A percentile compares a stretch with the other conserved stretches of the same genome.
These are phyloP conservation scores for Diploptera punctata DNA, from an alignment of 2,888 invertebrate genomes.

Conservation along the genomic window DNA sequence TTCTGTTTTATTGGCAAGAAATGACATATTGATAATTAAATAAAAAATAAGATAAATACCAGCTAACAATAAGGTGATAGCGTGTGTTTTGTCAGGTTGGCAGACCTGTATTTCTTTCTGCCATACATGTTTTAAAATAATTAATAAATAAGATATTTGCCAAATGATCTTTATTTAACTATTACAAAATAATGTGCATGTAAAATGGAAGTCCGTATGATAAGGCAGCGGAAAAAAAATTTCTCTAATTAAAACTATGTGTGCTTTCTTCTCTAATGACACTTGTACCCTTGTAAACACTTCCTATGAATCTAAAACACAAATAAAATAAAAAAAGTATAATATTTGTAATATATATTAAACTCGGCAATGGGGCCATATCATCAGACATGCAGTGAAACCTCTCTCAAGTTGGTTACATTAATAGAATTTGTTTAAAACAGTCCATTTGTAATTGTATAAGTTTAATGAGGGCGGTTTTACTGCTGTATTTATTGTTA, in stretches of 20 bases:
- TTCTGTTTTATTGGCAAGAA: too few species aligned
- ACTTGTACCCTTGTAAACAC: slow-evolving; percentile 10
- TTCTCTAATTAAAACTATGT: slow-evolving; percentile 13
- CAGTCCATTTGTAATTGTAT: slow-evolving; percentile 29
- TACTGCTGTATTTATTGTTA: slow-evolving; percentile 21
- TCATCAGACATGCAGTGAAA: slow-evolving; percentile 26
- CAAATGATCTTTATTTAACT: neutral
- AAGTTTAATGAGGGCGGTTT: too few species aligned
- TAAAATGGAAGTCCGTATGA: neutral
- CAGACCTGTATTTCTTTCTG: slow-evolving; percentile 18
- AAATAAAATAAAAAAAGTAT: neutral
- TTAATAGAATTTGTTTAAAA: slow-evolving; percentile 6
- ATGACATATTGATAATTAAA: too few species aligned
- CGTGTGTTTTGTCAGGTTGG: slow-evolving; percentile 15
- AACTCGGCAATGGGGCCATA: slow-evolving; percentile 27
- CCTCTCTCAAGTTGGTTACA: slow-evolving; percentile 15
- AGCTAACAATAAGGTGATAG: slow-evolving; percentile 17
- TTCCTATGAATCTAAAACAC: neutral
- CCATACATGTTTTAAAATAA: slow-evolving; percentile 3
- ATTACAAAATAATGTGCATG: slow-evolving; percentile 19
- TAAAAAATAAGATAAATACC: too few species aligned
- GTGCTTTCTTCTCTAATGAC: slow-evolving; percentile 17
- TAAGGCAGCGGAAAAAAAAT: slow-evolving; percentile 8
- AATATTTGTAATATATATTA: slow-evolving; percentile 19
- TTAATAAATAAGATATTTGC: slow-evolving; percentile 6